phyloP scores from a whole-genome alignment of 2,888 invertebrate species.

The Pachliopta kotzebuea region DNA sequence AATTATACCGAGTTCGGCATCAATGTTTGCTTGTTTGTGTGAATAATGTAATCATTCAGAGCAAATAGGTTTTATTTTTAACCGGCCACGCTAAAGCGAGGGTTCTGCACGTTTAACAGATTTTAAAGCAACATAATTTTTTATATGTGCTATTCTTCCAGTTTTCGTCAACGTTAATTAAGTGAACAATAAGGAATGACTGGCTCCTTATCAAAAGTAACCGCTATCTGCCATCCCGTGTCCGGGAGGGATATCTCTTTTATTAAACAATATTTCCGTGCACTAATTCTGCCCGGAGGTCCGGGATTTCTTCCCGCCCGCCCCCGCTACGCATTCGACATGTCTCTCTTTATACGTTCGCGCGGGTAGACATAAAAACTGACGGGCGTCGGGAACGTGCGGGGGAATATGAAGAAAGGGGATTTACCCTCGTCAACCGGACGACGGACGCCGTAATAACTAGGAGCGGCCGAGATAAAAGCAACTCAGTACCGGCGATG shows the following conservation, averaged over 20 bases:
- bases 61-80: neutral
- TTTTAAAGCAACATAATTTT: no score
- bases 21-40: neutral
- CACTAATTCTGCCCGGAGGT: neutral
- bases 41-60: conserved; percentile 2
- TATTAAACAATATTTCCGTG: neutral
- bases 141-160: no score
- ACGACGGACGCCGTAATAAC: conserved; percentile 65
- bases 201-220: no score
- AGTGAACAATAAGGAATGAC: no score
- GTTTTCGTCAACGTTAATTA: no score
- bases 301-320: no score
- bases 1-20: conserved; percentile 11
- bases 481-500: conserved; percentile 47
- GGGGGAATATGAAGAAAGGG: conserved; percentile 67
- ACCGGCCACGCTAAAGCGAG: no score
- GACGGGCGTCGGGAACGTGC: conserved; percentile 40
- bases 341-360: conserved; percentile 43
- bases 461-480: conserved; percentile 58
- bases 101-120: no score
- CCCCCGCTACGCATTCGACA: conserved; percentile 37
- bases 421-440: conserved; percentile 74
- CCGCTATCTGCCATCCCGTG: no score
- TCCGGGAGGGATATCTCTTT: neutral
- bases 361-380: conserved; percentile 47